Evolutionary conservation across 2,888 invertebrate genomes (phyloP), one percentile per base, ranked within the genome.

Genomic region (Heteromurus nitidus): DNA sequence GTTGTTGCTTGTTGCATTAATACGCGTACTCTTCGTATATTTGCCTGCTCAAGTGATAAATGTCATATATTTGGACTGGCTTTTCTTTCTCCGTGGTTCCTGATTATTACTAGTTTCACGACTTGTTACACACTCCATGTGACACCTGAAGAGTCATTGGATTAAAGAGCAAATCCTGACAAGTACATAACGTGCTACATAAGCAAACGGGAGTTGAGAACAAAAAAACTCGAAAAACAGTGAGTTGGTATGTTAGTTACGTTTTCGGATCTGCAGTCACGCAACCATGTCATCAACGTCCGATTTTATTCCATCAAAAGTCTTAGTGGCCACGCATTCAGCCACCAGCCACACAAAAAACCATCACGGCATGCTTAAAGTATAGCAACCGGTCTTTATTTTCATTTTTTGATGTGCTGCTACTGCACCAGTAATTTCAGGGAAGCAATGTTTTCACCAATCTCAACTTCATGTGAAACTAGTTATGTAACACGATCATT

Each of bases 121-220:
- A 76, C 76, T 76, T 76, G 76, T 76, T 76, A 76, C 76, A 76
- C 69, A 69, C 76, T 76, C 69, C 60, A n/a, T 76, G 76, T 76
- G 76, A 76, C 76, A 76, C 76, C 76, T 76, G 76, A 76, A 69
- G 76, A 76, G 60, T 76, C 76, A 76, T 68, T 76, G 76, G 76
- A 76, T 76, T 76, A 76, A 76, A 76, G 67, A 76, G 76, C 68
- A 68, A 28, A 44, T 65, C 65, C 42, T 67, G 65, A 62, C 62
- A 62, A 28, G 62, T 30, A 20, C 31, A 62, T n/a, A 62, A 5
- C 11, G 58, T 50, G 50, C n/a, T 5, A 50, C 50, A n/a, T 50
- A 50, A 13, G 5, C 3, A 11, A 50, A 36, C 7, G 36, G 5
- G 13, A 36, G 36, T 36, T 9, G 11, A 50, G n/a, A 5, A n/a